Conservation (phyloP, 2,888 invertebrate species). For the Galeopsomyia nigrocyanea region DNA sequence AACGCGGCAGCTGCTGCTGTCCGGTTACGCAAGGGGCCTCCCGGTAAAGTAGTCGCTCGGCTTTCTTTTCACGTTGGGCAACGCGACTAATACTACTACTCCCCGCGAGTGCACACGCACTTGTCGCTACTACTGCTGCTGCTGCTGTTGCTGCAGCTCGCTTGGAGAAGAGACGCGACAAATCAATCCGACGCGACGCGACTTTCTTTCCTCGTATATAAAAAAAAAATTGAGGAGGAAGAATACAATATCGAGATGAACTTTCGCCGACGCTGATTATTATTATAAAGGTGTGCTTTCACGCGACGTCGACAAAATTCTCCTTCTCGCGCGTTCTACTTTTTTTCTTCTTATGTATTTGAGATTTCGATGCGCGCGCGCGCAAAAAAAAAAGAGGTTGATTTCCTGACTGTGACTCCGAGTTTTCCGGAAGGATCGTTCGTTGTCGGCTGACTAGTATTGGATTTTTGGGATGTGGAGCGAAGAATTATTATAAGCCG, state of each 20-base stretch:
- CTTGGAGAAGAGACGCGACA: too few species aligned
- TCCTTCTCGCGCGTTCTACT: slow-evolving; percentile 10
- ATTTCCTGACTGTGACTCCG: slow-evolving; percentile 6
- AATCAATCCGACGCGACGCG: too few species aligned
- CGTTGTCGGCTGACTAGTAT: not conserved
- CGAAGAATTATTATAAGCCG: too few species aligned
- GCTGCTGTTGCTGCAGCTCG: too few species aligned
- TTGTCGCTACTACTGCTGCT: too few species aligned
- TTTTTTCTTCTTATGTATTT: slow-evolving; percentile 35
- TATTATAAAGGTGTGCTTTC: too few species aligned
- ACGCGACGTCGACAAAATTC: not conserved
- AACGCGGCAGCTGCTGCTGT: not conserved
- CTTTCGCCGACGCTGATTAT: not conserved
- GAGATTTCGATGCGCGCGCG: not conserved
- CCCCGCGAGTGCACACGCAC: slow-evolving; percentile 19
- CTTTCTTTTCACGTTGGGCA: slow-evolving; percentile 67
- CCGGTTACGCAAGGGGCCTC: slow-evolving; percentile 34
- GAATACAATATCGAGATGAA: slow-evolving; percentile 21
- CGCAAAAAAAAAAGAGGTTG: not conserved
- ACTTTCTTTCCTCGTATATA: too few species aligned
- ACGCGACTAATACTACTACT: slow-evolving; percentile 37
- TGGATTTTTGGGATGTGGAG: too few species aligned
- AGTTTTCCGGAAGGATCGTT: slow-evolving; percentile 20
- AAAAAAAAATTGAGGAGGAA: too few species aligned
- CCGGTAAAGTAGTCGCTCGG: slow-evolving; percentile 46